phyloP scores from a whole-genome alignment of 2,797 vertebrate species.

The Florisuga fusca region DNA sequence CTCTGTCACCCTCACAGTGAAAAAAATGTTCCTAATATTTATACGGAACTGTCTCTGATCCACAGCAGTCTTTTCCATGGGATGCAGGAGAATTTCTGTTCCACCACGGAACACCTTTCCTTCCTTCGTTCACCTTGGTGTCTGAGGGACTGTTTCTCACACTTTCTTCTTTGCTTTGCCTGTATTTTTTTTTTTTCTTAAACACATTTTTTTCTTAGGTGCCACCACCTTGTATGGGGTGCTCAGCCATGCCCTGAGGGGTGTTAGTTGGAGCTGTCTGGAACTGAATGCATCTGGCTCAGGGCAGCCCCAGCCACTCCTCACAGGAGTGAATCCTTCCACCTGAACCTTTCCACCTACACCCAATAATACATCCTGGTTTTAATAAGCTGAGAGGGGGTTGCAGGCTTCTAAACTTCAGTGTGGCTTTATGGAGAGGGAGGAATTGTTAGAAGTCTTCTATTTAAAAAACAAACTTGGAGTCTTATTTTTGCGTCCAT shows the following conservation, averaged over 20 bases:
- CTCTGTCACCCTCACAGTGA: too few species aligned
- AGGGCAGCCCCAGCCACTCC: background rate
- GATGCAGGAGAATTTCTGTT: background rate
- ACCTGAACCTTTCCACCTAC: background rate
- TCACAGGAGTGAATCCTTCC: background rate
- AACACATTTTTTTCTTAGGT: fast-evolving
- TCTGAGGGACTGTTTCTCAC: background rate
- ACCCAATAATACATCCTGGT: background rate
- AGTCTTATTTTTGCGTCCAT: background rate
- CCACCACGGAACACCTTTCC: background rate
- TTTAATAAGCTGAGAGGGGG: background rate
- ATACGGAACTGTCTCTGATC: too few species aligned
- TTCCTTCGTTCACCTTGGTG: background rate
- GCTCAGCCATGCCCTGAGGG: fast-evolving
- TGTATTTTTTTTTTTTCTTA: background rate
- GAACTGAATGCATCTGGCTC: fast-evolving
- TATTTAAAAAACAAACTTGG: background rate
- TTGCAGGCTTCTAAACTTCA: background rate
- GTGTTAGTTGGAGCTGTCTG: background rate
- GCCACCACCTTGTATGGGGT: fast-evolving
- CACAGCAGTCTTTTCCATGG: background rate
- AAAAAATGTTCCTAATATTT: too few species aligned
- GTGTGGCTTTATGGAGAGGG: background rate
- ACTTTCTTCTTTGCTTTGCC: fast-evolving
- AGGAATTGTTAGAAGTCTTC: background rate